phyloP scores from a whole-genome alignment of 2,797 vertebrate species.

The Thaleichthys pacificus region DNA sequence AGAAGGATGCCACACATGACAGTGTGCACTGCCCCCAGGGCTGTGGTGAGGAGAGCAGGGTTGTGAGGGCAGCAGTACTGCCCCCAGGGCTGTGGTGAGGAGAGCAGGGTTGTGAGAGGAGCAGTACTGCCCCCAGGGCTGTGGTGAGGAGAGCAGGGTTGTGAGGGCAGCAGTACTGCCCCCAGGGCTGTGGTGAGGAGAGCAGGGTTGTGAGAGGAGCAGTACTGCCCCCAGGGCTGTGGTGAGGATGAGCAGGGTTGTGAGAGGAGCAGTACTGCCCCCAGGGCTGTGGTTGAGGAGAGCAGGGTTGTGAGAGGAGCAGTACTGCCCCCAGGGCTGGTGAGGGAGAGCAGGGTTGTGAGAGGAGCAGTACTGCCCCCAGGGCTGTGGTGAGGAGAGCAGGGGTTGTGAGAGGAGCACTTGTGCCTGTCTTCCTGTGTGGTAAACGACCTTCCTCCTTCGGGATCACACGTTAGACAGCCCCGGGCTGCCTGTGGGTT shows the following conservation, averaged over 20 bases:
- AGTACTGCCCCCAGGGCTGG: conserved; percentile 19
- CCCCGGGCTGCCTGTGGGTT: neutral
- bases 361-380: conserved; percentile 28
- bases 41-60: conserved; percentile 24
- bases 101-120: conserved; percentile 39
- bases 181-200: conserved; percentile 21
- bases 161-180: conserved; percentile 38
- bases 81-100: conserved; percentile 21
- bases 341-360: conserved; percentile 39
- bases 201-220: conserved; percentile 41
- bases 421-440: conserved; percentile 48
- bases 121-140: conserved; percentile 25
- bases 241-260: conserved; percentile 32
- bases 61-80: conserved; percentile 43
- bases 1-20: conserved; percentile 37
- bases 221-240: conserved; percentile 24
- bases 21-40: conserved; percentile 19
- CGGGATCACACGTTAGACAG: conserved; percentile 16
- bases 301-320: conserved; percentile 41
- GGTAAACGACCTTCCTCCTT: conserved; percentile 32
- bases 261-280: conserved; percentile 37
- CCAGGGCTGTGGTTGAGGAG: conserved; percentile 22
- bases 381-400: conserved; percentile 22
- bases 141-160: conserved; percentile 32
- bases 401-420: conserved; percentile 45